A percentile compares a stretch with the other conserved stretches of the same genome.
These are phyloP conservation scores for Megalurothrips usitatus DNA, from an alignment of 2,888 invertebrate genomes.

Conservation along the genomic window DNA sequence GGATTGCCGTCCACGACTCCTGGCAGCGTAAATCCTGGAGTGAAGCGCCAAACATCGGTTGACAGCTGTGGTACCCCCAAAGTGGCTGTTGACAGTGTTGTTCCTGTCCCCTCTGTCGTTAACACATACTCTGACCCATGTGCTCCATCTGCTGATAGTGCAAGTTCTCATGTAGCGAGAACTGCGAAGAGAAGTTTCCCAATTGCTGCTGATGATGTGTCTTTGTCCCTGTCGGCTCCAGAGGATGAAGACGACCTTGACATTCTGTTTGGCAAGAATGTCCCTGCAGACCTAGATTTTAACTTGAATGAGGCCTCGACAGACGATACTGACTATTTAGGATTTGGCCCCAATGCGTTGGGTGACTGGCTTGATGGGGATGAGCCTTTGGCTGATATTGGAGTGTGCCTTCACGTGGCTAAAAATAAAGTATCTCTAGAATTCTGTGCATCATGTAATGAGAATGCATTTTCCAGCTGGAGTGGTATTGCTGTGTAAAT, in stretches of 20 bases:
- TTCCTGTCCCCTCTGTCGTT: background rate
- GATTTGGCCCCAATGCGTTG: conserved; percentile 38
- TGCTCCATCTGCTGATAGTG: background rate
- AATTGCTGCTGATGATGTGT: background rate
- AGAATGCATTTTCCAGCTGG: conserved; percentile 44
- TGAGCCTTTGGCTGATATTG: conserved; percentile 44
- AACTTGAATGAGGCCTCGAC: background rate
- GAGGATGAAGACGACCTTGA: conserved; percentile 24
- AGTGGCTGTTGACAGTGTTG: background rate
- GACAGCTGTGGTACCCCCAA: background rate
- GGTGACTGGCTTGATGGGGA: conserved; percentile 39
- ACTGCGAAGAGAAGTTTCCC: background rate
- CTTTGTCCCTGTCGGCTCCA: background rate
- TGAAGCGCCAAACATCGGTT: background rate
- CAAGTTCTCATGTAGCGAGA: background rate
- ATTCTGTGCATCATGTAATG: conserved; percentile 55
- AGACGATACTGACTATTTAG: background rate
- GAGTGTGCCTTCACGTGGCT: conserved; percentile 56
- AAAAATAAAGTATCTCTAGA: conserved; percentile 55
- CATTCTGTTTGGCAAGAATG: background rate
- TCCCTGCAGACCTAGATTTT: background rate
- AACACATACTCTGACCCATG: background rate
- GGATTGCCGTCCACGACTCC: background rate
- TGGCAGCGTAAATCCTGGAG: background rate
- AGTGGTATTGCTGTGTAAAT: conserved; percentile 4